Evolutionary conservation across 2,888 invertebrate species (phyloP), one percentile per base, ranked within the genome.

Genomic region (Ptychoptera contaminata): DNA sequence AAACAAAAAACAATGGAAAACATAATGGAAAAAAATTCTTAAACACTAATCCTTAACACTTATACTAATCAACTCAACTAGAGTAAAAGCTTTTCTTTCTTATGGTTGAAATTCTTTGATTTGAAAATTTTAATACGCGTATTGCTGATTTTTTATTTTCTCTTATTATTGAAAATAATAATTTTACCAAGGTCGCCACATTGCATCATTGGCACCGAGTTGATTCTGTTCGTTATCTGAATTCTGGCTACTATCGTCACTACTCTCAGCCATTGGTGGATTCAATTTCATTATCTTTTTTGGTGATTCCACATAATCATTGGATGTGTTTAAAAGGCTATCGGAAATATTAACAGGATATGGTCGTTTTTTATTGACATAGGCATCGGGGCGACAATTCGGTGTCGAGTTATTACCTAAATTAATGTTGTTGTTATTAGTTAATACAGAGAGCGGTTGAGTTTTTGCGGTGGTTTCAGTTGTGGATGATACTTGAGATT

Each of bases 101-200:
- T 5, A 23, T 23, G 23, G 23, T 23, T 23, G 23, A 23, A 23
- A 23, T 23, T 23, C 23, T 23, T 23, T 23, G 23, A 23, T n/a
- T n/a, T n/a, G n/a, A n/a, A n/a, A n/a, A n/a, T n/a, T n/a, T n/a
- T n/a, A n/a, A n/a, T 23, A 23, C 23, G 23, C 23, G 23, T 23
- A 23, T 23, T 23, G 23, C 23, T 23, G 23, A 7, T 23, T 23
- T 23, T 23, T 23, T 23, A 7, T 23, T 23, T 23, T 7, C 23
- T 7, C 7, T 23, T 23, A 5, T 23, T 23, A 5, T 23, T 23
- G 23, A 5, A 23, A 5, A n/a, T n/a, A n/a, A n/a, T 5, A 47
- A 48, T 12, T 42, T 56, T 34, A 74, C 73, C 73, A 74, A 2
- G 73, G 73, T 45, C 73, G 63, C 73, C 73, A 74, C 68, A 74